Evolutionary conservation across 2,797 vertebrate genomes (phyloP).

Genomic region (Heterohyrax brucei): DNA sequence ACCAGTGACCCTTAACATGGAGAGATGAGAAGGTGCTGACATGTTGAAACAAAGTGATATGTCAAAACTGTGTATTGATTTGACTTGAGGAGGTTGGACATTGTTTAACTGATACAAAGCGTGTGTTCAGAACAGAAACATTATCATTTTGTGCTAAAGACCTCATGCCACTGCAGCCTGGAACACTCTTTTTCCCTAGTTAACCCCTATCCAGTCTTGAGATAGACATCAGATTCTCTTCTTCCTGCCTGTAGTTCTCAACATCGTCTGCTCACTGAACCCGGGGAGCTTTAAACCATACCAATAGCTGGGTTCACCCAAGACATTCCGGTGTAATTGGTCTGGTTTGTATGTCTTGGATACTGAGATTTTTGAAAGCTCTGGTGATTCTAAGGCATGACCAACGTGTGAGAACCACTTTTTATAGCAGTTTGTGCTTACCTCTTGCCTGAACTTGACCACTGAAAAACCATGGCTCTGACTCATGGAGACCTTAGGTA

Average conservation of each 20-base stretch:
- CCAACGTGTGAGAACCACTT: neutral
- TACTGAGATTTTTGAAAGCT: neutral
- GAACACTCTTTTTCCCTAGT: neutral
- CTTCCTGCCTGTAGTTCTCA: neutral
- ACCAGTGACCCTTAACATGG: constrained; percentile 69
- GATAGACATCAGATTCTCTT: neutral
- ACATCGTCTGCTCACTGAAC: neutral
- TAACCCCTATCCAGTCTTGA: too few relatives aligned
- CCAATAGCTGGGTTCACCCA: neutral
- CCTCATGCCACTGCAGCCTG: neutral
- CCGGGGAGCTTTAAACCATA: neutral
- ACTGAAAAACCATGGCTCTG: neutral
- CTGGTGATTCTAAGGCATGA: neutral
- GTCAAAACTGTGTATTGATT: constrained; percentile 34
- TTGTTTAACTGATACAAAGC: neutral
- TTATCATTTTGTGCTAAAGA: neutral
- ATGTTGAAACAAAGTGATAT: neutral
- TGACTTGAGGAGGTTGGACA: neutral
- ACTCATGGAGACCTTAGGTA: neutral
- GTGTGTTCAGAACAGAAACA: neutral
- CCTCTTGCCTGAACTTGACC: neutral
- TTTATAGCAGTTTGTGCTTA: neutral
- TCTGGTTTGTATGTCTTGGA: neutral
- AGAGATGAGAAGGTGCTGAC: constrained; percentile 66
- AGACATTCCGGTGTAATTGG: neutral